These are phyloP conservation scores for Automeris io DNA, from an alignment of 2,888 invertebrate genomes.

Conservation along the genomic window DNA sequence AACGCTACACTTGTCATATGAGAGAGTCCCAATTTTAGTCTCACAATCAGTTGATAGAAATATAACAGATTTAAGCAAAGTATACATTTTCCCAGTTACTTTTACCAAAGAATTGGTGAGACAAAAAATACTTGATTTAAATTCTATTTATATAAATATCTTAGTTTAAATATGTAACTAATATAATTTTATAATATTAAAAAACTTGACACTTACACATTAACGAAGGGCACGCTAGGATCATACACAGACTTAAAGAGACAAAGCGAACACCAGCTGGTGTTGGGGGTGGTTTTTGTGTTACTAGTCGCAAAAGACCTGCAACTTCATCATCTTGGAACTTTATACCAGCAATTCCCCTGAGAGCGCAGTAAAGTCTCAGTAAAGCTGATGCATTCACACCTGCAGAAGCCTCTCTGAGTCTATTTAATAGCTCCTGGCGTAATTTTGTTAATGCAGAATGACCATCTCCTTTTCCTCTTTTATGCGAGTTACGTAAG, in stretches of 20 bases:
- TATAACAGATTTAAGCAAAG: too few relatives aligned
- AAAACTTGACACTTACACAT: slow-evolving; percentile 67
- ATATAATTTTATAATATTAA: neutral
- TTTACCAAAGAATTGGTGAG: too few relatives aligned
- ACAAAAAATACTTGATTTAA: too few relatives aligned
- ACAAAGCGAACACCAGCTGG: slow-evolving; percentile 95
- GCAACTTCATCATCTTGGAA: slow-evolving; percentile 94
- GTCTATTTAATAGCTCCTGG: slow-evolving; percentile 84
- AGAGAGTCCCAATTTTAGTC: too few relatives aligned
- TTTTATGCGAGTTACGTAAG: slow-evolving; percentile 89
- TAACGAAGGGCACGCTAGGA: slow-evolving; percentile 94
- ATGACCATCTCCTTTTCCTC: slow-evolving; percentile 85
- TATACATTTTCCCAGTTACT: too few relatives aligned
- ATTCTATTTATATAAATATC: too few relatives aligned
- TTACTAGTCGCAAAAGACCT: slow-evolving; percentile 88
- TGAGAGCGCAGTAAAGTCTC: slow-evolving; percentile 92
- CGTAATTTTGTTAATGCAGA: slow-evolving; percentile 82
- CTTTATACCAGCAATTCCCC: slow-evolving; percentile 95
- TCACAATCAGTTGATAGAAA: too few relatives aligned
- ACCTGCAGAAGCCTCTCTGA: slow-evolving; percentile 81
- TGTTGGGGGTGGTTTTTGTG: slow-evolving; percentile 92
- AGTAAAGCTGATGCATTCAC: slow-evolving; percentile 94
- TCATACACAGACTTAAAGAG: slow-evolving; percentile 94
- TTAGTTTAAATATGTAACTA: neutral
- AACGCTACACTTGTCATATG: too few relatives aligned